phyloP scores from a whole-genome alignment of 2,797 vertebrate genomes.

The Paramormyrops hopkinsi region DNA sequence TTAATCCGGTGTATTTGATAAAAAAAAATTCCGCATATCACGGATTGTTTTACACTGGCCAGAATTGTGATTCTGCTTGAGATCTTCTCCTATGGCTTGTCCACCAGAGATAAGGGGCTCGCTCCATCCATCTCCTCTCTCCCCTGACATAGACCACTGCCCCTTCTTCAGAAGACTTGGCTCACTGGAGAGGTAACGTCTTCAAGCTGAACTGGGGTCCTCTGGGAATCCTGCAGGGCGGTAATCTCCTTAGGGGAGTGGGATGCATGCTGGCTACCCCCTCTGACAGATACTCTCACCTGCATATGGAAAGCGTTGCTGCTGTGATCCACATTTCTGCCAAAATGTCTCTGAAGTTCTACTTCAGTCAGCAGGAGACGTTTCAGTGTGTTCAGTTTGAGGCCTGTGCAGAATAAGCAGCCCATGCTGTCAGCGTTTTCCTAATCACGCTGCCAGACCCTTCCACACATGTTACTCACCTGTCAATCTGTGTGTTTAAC shows the following conservation, averaged over 20 bases:
- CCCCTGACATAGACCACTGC: background rate
- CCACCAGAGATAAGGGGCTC: background rate
- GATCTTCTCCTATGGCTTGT: background rate
- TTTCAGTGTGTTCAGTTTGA: background rate
- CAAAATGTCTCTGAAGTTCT: background rate
- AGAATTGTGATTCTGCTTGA: background rate
- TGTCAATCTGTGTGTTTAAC: background rate
- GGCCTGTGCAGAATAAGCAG: background rate
- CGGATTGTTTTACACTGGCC: background rate
- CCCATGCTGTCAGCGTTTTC: background rate
- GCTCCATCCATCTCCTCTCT: background rate
- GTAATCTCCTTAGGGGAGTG: background rate
- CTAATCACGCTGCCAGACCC: background rate
- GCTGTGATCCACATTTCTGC: background rate
- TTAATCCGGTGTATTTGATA: background rate
- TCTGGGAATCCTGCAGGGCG: background rate
- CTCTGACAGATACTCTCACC: background rate
- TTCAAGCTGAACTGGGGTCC: background rate
- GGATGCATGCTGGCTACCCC: background rate
- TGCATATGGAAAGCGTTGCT: background rate
- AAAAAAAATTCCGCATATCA: background rate
- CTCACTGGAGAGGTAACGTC: background rate
- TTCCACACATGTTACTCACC: background rate
- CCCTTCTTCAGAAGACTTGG: background rate
- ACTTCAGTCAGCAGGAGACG: background rate